Percentiles rank a stretch among this genome's conserved stretches.
Evolutionary conservation across 2,888 invertebrate genomes (phyloP).

Genomic region (Drosophila colorata): DNA sequence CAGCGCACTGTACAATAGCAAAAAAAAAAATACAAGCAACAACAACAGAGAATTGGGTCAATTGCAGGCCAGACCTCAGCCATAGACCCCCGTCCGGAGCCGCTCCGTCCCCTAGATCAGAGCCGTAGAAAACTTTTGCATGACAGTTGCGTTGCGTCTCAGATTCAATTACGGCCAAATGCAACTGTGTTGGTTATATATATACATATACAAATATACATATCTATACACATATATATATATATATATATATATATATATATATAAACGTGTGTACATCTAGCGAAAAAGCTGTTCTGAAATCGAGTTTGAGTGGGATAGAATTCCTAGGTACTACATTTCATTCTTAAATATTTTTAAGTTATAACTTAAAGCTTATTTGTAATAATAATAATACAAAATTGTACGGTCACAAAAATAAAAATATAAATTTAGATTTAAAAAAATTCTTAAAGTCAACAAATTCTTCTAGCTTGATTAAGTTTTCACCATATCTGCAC

Average conservation of each 20-base stretch:
- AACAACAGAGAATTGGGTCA: conserved; percentile 55
- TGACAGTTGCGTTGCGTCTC: conserved; percentile 46
- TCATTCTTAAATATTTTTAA: too few species aligned
- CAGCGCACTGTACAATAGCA: conserved; percentile 35
- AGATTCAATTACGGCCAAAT: conserved; percentile 49
- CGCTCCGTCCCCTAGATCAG: conserved; percentile 1
- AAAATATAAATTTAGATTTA: too few species aligned
- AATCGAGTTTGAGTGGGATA: background rate
- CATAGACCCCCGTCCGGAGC: background rate
- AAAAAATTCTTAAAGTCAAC: too few species aligned
- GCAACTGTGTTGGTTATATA: conserved; percentile 4
- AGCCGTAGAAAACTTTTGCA: conserved; percentile 22
- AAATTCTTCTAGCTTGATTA: too few species aligned
- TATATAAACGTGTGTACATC: background rate
- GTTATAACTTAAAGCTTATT: too few species aligned
- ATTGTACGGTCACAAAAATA: too few species aligned
- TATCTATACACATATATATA: background rate
- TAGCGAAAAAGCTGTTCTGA: background rate
- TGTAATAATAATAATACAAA: too few species aligned
- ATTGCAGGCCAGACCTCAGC: conserved; percentile 53
- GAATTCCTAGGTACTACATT: background rate
- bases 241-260: background rate
- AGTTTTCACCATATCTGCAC: too few species aligned
- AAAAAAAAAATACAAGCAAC: conserved; percentile 24
- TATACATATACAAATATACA: background rate